phyloP scores from a whole-genome alignment of 1,140 invertebrate genomes.

The Sipha flava region DNA sequence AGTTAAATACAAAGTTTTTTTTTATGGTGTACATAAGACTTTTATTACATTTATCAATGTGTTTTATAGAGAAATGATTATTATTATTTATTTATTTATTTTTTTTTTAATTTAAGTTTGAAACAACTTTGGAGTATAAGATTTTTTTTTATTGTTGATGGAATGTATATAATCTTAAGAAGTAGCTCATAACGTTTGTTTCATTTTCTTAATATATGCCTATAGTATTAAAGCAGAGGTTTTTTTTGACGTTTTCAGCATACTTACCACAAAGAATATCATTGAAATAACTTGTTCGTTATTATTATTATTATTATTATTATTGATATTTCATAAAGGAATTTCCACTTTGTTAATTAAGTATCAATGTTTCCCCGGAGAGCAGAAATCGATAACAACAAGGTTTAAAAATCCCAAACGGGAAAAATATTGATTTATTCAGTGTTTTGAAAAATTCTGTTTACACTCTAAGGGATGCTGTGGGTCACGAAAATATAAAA shows the following conservation, averaged over 20 bases:
- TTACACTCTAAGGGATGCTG: neutral
- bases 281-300: neutral
- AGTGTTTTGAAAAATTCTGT: neutral
- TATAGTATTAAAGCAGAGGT: neutral
- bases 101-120: constrained; percentile 3
- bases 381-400: neutral
- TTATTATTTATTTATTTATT: neutral
- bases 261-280: neutral
- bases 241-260: neutral
- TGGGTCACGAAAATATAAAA: neutral
- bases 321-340: neutral
- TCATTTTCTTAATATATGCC: neutral
- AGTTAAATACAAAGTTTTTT: neutral
- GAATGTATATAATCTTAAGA: neutral
- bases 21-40: neutral
- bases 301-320: neutral
- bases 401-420: neutral
- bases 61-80: neutral
- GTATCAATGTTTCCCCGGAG: neutral
- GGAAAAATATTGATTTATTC: neutral
- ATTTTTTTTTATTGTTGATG: neutral
- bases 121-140: neutral
- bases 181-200: neutral
- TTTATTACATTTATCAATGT: neutral
- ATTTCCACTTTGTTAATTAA: neutral